Evolutionary conservation across 2,888 invertebrate genomes (phyloP), one percentile per base, ranked within the genome.

Genomic region (Peribatodes rhomboidaria): DNA sequence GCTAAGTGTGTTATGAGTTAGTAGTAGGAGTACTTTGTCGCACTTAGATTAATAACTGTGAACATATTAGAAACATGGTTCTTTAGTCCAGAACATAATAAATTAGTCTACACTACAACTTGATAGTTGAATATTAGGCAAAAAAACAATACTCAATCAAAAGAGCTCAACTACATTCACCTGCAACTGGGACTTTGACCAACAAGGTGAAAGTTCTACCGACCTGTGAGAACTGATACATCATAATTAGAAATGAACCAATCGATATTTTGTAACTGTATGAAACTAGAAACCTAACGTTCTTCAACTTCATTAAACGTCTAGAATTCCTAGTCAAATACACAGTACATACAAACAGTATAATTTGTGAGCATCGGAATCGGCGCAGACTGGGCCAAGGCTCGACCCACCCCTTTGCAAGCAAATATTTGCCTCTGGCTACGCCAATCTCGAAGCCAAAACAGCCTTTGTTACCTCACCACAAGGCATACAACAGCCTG

Each of bases 341-440:
- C 57, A 42, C 55, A 56, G 69, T 69, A 69, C 72, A 65, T 67
- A 65, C 47, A 68, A 69, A 56, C 66, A 46, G 59, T 65, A 60
- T 68, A 68, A 65, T 68, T 63, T 66, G 64, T 64, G 61, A 66
- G 65, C 65, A 72, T 68, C 65, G 72, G 56, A 65, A 72, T 69
- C 67, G 70, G 46, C 61, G 33, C 59, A 69, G 70, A 72, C 69
- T 71, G 59, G 74, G 71, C 73, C 75, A 78, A 77, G 73, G 73
- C 66, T 70, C 65, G 54, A 42, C 65, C 65, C 65, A 68, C 67
- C 61, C 64, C 70, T 47, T 37, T 37, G 64, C 68, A 56, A 74
- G 72, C 79, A 83, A 84, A 84, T 83, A 83, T 84, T 84, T 83
- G 77, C 77, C 41, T 56, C 68, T 60, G 60, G 41, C 62, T 27